These are phyloP conservation scores for Epinotia demarniana DNA, from an alignment of 2,888 invertebrate species.

Conservation along the genomic window DNA sequence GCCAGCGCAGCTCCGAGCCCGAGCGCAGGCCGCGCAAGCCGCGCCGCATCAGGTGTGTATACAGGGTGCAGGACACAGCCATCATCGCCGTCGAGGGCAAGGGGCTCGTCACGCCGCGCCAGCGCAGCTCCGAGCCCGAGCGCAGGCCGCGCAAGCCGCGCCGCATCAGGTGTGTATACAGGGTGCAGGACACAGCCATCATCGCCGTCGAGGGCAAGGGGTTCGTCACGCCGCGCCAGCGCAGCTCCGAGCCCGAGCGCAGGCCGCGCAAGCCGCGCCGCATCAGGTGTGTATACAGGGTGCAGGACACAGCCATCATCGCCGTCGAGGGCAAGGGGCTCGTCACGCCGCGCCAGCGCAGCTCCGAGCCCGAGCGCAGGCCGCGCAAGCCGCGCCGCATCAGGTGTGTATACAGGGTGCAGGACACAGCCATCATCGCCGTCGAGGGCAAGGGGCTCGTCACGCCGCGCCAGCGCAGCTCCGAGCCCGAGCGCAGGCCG, in stretches of 20 bases:
- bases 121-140: conserved; percentile 86
- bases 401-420: conserved; percentile 75
- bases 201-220: conserved; percentile 93
- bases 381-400: conserved; percentile 85
- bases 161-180: conserved; percentile 85
- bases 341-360: conserved; percentile 89
- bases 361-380: conserved; percentile 89
- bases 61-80: conserved; percentile 86
- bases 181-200: too few relatives aligned
- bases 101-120: too few relatives aligned
- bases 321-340: conserved; percentile 96
- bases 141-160: conserved; percentile 90
- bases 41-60: too few relatives aligned
- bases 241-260: conserved; percentile 91
- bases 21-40: too few relatives aligned
- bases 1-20: too few relatives aligned
- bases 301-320: conserved; percentile 71
- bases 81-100: conserved; percentile 78
- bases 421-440: conserved; percentile 86
- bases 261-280: conserved; percentile 83
- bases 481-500: too few relatives aligned
- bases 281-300: conserved; percentile 82
- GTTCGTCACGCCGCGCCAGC: conserved; percentile 89
- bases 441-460: conserved; percentile 92
- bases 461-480: conserved; percentile 87